Conservation (phyloP, 2,888 invertebrate genomes). For the Synergus itoensis region DNA sequence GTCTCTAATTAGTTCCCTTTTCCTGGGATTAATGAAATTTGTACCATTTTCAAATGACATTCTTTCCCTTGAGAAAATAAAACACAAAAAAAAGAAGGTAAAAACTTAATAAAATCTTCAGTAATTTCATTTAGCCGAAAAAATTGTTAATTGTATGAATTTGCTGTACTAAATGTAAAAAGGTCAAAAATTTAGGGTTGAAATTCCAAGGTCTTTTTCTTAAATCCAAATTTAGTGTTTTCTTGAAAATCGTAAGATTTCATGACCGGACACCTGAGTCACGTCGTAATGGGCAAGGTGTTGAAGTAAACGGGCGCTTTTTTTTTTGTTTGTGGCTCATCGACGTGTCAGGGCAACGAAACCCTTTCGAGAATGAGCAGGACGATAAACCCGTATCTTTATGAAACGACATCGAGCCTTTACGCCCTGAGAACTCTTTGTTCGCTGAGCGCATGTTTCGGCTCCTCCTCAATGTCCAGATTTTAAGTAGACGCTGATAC, state of each 20-base stretch:
- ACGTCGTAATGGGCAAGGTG: conserved; percentile 60
- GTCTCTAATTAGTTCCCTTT: neutral
- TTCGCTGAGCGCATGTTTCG: conserved; percentile 22
- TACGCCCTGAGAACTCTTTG: conserved; percentile 39
- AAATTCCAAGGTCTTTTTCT: neutral
- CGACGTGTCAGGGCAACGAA: conserved; percentile 53
- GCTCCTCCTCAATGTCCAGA: conserved; percentile 34
- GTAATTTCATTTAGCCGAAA: too few species aligned
- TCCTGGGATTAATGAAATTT: neutral
- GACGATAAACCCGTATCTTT: conserved; percentile 58
- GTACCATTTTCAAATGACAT: neutral
- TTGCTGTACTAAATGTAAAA: too few species aligned
- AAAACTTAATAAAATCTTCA: too few species aligned
- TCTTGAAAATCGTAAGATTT: conserved; percentile 7
- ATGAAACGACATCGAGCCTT: conserved; percentile 58
- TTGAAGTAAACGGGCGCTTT: conserved; percentile 65
- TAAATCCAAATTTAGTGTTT: neutral
- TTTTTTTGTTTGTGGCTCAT: conserved; percentile 59
- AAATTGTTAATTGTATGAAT: too few species aligned
- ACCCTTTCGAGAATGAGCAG: conserved; percentile 52
- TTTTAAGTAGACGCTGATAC: conserved; percentile 37
- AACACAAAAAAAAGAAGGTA: too few species aligned
- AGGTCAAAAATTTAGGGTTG: neutral
- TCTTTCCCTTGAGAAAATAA: neutral
- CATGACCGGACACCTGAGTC: conserved; percentile 2